Evolutionary conservation across 2,113 vertebrate species (phyloP), one percentile per base, ranked within the genome.

Genomic region (Perca fluviatilis): DNA sequence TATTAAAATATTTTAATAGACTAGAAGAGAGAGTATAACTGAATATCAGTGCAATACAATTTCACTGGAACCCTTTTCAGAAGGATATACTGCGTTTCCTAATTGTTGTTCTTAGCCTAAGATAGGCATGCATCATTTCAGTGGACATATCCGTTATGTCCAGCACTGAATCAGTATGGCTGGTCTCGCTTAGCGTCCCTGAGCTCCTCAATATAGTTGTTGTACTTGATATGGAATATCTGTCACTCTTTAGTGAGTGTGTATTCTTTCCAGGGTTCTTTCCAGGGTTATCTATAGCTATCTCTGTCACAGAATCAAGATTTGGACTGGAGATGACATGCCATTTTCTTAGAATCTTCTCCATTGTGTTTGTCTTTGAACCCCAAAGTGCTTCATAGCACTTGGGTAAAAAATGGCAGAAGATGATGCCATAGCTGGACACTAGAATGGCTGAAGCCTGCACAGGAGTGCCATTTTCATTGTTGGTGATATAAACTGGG

Each of bases 371-470:
- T 0, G 16, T 50, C 0, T 67, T 30, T 15, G 72, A 43, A 15
- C 43, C 80, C 25, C 72, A 78, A 3, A 91, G 65, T 51, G 89
- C 88, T 61, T 89, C 69, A 1, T 88, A 90, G 60, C 91, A 93
- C 70, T 88, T 88, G 25, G 94, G 94, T 21, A 91, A 25, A n/a
- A 94, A 89, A 83, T 94, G 92, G 46, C 94, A 95, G 51, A 92
- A 85, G 33, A 95, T 89, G 54, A 95, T 84, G 1, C 91, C 91
- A 9, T 94, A 95, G 79, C 58, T 91, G 49, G 95, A 95, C 13
- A 91, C 88, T 51, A 94, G 66, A 51, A 94, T 94, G 64, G 93
- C 93, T 46, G 93, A 88, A 19, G 90, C 80, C 85, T 95, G 92
- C 6, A 94, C 88, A 12, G 78, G 30, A 21, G 90, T 65, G 1